Percentiles rank a stretch among this genome's conserved stretches.
Evolutionary conservation across 2,888 invertebrate genomes (phyloP).

Genomic region (Eupithecia subumbrata): DNA sequence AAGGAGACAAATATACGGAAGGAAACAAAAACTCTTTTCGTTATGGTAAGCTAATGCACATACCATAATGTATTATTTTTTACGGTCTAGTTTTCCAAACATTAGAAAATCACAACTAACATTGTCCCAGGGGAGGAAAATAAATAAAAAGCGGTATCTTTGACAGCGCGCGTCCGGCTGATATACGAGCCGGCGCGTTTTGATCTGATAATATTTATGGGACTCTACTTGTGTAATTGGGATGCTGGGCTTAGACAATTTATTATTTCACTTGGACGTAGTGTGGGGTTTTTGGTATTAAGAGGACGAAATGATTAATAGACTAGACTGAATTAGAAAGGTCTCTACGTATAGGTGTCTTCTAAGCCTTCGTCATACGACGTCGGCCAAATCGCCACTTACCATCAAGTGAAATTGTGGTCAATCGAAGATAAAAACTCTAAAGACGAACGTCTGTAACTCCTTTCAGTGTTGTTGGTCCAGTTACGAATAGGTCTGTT

Average conservation of each 20-base stretch:
- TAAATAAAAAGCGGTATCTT: conserved; percentile 47
- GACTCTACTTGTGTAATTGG: conserved; percentile 31
- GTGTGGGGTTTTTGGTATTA: background rate
- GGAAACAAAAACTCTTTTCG: too few species aligned
- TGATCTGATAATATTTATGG: conserved; percentile 47
- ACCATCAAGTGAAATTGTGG: too few species aligned
- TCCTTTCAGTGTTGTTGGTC: too few species aligned
- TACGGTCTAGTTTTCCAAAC: background rate
- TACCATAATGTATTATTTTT: background rate
- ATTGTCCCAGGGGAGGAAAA: conserved; percentile 26
- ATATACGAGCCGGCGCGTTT: conserved; percentile 43
- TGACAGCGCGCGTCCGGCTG: conserved; percentile 45
- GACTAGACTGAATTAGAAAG: background rate
- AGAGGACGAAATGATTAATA: background rate
- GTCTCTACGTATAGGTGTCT: background rate
- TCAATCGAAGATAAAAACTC: too few species aligned
- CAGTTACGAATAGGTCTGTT: too few species aligned
- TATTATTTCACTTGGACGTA: conserved; percentile 8
- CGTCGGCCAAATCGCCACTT: too few species aligned
- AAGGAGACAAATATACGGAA: too few species aligned
- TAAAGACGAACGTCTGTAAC: too few species aligned
- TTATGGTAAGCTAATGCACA: too few species aligned
- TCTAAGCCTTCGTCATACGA: too few species aligned
- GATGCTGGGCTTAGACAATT: conserved; percentile 10
- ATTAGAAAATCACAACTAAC: conserved; percentile 9